phyloP scores from a whole-genome alignment of 1,140 invertebrate species.

The Yoshiicerus persimilis region DNA sequence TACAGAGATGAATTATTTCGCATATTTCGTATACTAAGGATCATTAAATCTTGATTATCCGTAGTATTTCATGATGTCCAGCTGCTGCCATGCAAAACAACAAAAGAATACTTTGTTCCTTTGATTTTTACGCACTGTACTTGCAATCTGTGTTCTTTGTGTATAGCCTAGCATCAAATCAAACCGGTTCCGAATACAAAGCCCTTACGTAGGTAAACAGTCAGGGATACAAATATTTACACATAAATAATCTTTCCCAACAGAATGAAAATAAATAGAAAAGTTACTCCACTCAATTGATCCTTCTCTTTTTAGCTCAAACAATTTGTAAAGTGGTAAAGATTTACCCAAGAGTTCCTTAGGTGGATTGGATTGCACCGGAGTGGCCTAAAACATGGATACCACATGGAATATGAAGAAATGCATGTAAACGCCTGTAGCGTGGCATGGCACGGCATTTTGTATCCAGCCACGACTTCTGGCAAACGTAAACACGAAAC shows the following conservation, averaged over 20 bases:
- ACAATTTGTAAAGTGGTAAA: no score
- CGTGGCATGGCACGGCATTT: no score
- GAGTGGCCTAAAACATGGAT: no score
- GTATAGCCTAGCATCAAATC: background rate
- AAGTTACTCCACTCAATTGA: no score
- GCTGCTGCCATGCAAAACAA: background rate
- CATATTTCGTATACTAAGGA: background rate
- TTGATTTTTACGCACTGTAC: background rate
- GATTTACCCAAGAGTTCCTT: no score
- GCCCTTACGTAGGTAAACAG: background rate
- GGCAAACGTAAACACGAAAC: background rate
- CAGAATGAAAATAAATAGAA: background rate
- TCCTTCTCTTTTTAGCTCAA: no score
- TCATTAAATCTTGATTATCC: background rate
- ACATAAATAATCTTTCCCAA: background rate
- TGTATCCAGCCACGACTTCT: background rate
- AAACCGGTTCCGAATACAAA: background rate
- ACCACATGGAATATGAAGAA: no score
- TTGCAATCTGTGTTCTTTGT: background rate
- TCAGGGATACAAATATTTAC: background rate
- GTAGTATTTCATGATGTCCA: background rate
- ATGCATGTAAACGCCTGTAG: background rate
- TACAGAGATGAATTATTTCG: background rate
- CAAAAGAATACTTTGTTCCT: background rate
- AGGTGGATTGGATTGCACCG: no score